Evolutionary conservation across 2,797 vertebrate species (phyloP).

Genomic region (Gymnoscopelus microlampas): DNA sequence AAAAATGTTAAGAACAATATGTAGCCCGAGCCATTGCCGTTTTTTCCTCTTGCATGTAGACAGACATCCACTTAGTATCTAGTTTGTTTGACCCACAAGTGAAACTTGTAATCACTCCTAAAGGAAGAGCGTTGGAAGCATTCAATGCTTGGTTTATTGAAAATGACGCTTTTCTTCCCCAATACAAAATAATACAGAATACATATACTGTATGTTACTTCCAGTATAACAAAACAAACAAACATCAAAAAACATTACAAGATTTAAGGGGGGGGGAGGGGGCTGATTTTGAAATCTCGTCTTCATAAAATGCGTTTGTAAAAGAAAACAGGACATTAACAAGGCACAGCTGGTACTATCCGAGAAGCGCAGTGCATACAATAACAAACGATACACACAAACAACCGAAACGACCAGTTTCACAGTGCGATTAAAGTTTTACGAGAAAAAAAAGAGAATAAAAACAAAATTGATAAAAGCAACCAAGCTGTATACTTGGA

Average conservation of each 20-base stretch:
- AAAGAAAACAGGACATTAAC: constrained; percentile 85
- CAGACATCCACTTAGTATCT: background rate
- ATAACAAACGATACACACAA: constrained; percentile 72
- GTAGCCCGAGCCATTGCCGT: too few relatives aligned
- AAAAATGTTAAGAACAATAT: constrained; percentile 73
- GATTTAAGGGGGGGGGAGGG: constrained; percentile 82
- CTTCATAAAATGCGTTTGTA: constrained; percentile 75
- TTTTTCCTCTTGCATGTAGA: background rate
- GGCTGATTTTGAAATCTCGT: constrained; percentile 83
- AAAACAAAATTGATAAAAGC: constrained; percentile 40
- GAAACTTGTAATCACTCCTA: background rate
- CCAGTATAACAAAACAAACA: constrained; percentile 85
- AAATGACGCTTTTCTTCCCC: constrained; percentile 84
- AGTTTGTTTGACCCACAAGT: background rate
- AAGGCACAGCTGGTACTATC: constrained; percentile 97
- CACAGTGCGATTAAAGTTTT: constrained; percentile 77
- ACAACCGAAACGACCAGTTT: constrained; percentile 77
- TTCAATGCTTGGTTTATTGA: constrained; percentile 85
- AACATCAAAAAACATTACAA: constrained; percentile 49
- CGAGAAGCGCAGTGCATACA: constrained; percentile 90
- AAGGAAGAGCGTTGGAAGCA: constrained; percentile 58
- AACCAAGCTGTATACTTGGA: constrained; percentile 46
- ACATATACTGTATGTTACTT: constrained; percentile 85
- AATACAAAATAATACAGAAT: constrained; percentile 90
- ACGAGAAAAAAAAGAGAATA: constrained; percentile 31